Percentiles rank a stretch among this genome's conserved stretches.
These are phyloP conservation scores for Acipenser oxyrinchus DNA, from an alignment of 2,797 vertebrate genomes.

Conservation along the genomic window DNA sequence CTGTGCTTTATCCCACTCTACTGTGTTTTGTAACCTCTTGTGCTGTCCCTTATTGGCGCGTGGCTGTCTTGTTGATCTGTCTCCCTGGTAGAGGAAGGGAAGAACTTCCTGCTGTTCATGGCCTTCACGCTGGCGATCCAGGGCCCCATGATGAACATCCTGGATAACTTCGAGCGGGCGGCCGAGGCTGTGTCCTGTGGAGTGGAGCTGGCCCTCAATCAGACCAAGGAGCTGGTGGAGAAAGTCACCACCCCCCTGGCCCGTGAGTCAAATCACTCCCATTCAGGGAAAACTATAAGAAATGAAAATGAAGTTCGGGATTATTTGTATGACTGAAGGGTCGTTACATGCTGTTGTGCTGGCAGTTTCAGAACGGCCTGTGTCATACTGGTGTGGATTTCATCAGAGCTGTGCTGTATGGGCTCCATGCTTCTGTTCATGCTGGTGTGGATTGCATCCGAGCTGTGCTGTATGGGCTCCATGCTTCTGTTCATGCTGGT, in stretches of 20 bases:
- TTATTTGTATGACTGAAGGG: not conserved
- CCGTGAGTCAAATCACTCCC: slow-evolving; percentile 52
- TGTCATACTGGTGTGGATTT: no score
- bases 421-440: no score
- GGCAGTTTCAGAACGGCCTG: no score
- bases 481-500: no score
- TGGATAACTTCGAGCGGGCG: slow-evolving; percentile 62
- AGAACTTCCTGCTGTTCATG: slow-evolving; percentile 59
- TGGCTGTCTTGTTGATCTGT: not conserved
- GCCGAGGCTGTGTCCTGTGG: slow-evolving; percentile 73
- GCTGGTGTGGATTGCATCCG: not conserved
- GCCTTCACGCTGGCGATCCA: slow-evolving; percentile 57
- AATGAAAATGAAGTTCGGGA: no score
- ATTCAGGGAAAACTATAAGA: not conserved
- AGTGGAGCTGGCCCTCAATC: slow-evolving; percentile 73
- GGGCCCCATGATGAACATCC: slow-evolving; percentile 69
- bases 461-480: no score
- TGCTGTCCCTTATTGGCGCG: not conserved
- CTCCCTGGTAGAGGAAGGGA: slow-evolving; percentile 56
- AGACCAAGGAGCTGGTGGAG: slow-evolving; percentile 64
- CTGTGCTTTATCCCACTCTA: no score
- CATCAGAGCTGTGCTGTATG: not conserved
- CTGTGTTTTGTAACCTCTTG: not conserved
- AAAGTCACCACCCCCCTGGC: slow-evolving; percentile 57
- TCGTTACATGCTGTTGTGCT: no score